Base-by-base conservation (phyloP, 2,888 invertebrate genomes). In the Xylota segnis region DNA sequence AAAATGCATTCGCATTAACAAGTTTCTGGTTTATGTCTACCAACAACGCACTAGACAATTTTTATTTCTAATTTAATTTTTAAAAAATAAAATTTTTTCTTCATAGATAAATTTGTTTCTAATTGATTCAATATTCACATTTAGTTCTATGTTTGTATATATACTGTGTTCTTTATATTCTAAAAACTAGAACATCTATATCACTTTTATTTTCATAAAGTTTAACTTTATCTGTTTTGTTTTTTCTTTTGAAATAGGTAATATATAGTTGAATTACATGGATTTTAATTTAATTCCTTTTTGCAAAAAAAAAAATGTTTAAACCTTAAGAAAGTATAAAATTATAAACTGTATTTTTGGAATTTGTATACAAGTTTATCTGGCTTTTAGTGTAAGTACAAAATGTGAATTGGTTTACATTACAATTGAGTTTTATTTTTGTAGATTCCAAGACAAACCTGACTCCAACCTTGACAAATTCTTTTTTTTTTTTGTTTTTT, bases 81-180 rank as follows among this genome's bases (percentile, higher is more conserved):
- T 79, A 65, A 77, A 84, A 79, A 84, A 79, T 79, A 71, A 81
- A 70, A 58, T 70, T 66, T n/a, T n/a, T 56, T 74, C 23, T 52
- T 52, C 71, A 76, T 81, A 66, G 65, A 81, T 84, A 84, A 84
- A 84, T 82, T 82, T 86, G 76, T 82, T 82, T 76, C 82, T 82
- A 86, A 86, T 86, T 86, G 86, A 86, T 86, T 82, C 75, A 86
- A 72, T 76, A 81, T 86, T 86, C 82, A 82, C 86, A 86, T 81
- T 65, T 65, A 86, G 82, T 76, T 86, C 65, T 76, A 76, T 52
- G 56, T 77, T 54, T 83, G 54, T 79, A 77, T 78, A 70, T 87
- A 83, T 86, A 77, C 63, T 77, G 63, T 76, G 52, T 83, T 72
- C 58, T 77, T 84, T 76, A 77, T 86, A 87, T 77, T 82, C 79